Base-by-base conservation (phyloP, 2,888 invertebrate species). In the Exocentrus adspersus region DNA sequence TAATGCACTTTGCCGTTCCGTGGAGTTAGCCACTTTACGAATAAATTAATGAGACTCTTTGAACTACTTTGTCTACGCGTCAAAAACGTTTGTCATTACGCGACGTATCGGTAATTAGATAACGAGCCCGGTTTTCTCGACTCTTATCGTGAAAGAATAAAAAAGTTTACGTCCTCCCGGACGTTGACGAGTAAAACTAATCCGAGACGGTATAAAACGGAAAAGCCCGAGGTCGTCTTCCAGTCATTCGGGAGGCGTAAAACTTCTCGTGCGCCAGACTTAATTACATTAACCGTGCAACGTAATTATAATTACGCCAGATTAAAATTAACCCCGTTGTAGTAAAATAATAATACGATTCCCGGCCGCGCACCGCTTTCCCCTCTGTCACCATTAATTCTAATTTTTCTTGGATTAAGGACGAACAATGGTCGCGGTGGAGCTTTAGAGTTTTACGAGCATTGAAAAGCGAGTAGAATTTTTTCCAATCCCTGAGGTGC, bases 271-370 rank as follows among this genome's bases (percentile, higher is more conserved):
- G 14, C 16, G 16, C 54, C 54, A 20, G 2, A 12, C n/a, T 24
- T n/a, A 24, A 54, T 43, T 43, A 14, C 54, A 17, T 43, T 28
- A 43, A 54, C 14, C 32, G 16, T 7, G 16, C 30, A 43, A 42
- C 41, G 14, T 53, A 53, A 53, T 53, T 53, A 12, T 53, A 53
- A 53, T 53, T 53, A 37, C 12, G 10, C 19, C 16, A 20, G 16
- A 14, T 28, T 24, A 28, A 16, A 45, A 28, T 28, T 48, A 46
- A 24, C n/a, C 16, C 28, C 16, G 24, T 48, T 48, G 24, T 48
- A n/a, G n/a, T n/a, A 28, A 48, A 48, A 48, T 28, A 28, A 48
- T 16, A 28, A 48, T 48, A 14, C 24, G 7, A 16, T 28, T 48
- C 12, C 28, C 16, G n/a, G n/a, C n/a, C n/a, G n/a, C n/a, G n/a